Evolutionary conservation across 2,113 vertebrate genomes (phyloP).

Genomic region (Thunnus thynnus): DNA sequence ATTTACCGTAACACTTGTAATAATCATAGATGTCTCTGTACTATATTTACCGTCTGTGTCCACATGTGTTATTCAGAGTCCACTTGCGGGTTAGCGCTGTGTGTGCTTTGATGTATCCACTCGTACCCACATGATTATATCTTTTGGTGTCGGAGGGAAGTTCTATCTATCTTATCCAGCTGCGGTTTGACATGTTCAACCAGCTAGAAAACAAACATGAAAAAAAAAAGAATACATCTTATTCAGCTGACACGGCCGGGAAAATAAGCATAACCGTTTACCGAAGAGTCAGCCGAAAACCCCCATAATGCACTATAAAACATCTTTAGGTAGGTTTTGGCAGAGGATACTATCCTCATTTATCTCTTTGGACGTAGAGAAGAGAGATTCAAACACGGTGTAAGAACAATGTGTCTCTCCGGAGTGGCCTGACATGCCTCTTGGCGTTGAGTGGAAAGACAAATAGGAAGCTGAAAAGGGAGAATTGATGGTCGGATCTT

Average conservation of each 20-base stretch:
- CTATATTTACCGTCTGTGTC: not conserved
- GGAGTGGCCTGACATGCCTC: slow-evolving; percentile 35
- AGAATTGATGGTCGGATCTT: slow-evolving; percentile 10
- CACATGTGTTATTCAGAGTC: not conserved
- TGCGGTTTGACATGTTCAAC: slow-evolving; percentile 25
- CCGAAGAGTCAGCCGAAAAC: slow-evolving; percentile 31
- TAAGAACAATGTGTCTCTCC: slow-evolving; percentile 32
- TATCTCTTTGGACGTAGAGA: slow-evolving; percentile 5
- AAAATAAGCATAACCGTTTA: slow-evolving; percentile 13
- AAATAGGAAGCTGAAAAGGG: slow-evolving; percentile 28
- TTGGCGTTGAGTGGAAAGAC: slow-evolving; percentile 33
- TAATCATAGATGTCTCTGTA: not conserved
- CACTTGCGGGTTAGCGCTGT: not conserved
- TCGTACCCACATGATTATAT: slow-evolving; percentile 7
- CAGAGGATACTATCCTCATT: slow-evolving; percentile 18
- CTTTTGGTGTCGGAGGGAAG: not conserved
- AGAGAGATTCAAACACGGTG: not conserved
- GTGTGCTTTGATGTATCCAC: not conserved
- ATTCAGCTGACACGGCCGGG: not conserved
- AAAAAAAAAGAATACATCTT: not conserved
- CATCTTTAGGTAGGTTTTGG: slow-evolving; percentile 30
- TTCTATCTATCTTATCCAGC: not conserved
- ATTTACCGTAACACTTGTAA: not conserved
- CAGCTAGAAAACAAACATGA: not conserved
- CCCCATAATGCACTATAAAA: slow-evolving; percentile 4